These are phyloP conservation scores for Ligdia adustata DNA, from an alignment of 2,888 invertebrate genomes.

Conservation along the genomic window DNA sequence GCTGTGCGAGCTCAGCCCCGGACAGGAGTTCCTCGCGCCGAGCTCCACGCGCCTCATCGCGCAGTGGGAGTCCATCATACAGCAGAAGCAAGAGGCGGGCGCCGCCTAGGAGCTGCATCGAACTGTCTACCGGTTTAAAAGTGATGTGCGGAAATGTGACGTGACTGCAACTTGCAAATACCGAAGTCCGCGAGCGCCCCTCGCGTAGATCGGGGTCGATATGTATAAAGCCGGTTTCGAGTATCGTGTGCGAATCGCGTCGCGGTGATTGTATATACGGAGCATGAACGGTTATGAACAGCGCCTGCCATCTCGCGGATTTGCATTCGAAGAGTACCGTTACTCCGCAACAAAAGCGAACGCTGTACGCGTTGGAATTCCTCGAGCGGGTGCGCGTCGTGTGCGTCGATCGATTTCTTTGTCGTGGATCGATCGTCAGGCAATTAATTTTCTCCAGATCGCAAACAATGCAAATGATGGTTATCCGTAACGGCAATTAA, in stretches of 20 bases:
- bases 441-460: conserved; percentile 76
- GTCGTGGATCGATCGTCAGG: conserved; percentile 56
- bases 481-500: conserved; percentile 71
- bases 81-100: conserved; percentile 84
- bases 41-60: conserved; percentile 89
- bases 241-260: conserved; percentile 24
- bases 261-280: conserved; percentile 14
- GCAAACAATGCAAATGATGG: conserved; percentile 79
- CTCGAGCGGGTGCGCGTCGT: conserved; percentile 42
- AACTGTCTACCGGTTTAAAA: conserved; percentile 50
- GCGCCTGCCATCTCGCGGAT: conserved; percentile 22
- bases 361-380: conserved; percentile 36
- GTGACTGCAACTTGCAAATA: conserved; percentile 34
- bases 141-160: conserved; percentile 46
- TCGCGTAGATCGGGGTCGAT: conserved; percentile 27
- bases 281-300: conserved; percentile 23
- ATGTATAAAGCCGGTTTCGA: conserved; percentile 35
- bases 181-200: conserved; percentile 38
- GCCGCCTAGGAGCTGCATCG: conserved; percentile 62
- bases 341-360: conserved; percentile 38
- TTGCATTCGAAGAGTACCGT: conserved; percentile 38
- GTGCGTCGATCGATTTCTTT: conserved; percentile 57
- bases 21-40: conserved; percentile 86
- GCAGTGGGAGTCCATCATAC: conserved; percentile 92
- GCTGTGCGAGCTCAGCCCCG: conserved; percentile 86